Conservation (phyloP, 2,113 vertebrate species). For the Syngnathus scovelli region DNA sequence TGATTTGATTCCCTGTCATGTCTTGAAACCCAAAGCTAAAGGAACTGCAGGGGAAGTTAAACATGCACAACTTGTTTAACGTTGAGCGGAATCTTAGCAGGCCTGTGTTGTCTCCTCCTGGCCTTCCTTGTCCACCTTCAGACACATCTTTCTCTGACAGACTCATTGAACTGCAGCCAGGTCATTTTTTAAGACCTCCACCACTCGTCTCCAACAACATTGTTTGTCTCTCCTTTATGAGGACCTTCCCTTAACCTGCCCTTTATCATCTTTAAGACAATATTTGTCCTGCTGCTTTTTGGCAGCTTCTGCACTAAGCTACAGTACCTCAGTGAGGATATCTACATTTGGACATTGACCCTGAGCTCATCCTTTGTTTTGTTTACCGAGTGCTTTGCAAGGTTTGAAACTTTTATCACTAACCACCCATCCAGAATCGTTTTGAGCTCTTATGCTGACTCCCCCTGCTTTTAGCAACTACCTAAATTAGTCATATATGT, state of each 20-base stretch:
- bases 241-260: neutral
- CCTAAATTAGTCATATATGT: neutral
- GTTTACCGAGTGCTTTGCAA: neutral
- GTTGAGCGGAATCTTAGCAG: neutral
- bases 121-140: neutral
- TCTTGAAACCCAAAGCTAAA: neutral
- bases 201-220: neutral
- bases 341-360: neutral
- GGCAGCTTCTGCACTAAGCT: neutral
- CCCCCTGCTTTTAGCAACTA: neutral
- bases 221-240: constrained; percentile 1
- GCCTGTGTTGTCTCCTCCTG: neutral
- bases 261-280: constrained; percentile 1
- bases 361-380: neutral
- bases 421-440: neutral
- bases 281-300: constrained; percentile 1
- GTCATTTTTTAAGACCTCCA: neutral
- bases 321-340: neutral
- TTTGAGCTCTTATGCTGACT: neutral
- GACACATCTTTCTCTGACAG: neutral
- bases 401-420: neutral
- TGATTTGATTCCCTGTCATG: neutral
- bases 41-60: neutral
- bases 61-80: neutral
- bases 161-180: neutral